Evolutionary conservation across 1,140 invertebrate genomes (phyloP).

Genomic region (Lerema accius): DNA sequence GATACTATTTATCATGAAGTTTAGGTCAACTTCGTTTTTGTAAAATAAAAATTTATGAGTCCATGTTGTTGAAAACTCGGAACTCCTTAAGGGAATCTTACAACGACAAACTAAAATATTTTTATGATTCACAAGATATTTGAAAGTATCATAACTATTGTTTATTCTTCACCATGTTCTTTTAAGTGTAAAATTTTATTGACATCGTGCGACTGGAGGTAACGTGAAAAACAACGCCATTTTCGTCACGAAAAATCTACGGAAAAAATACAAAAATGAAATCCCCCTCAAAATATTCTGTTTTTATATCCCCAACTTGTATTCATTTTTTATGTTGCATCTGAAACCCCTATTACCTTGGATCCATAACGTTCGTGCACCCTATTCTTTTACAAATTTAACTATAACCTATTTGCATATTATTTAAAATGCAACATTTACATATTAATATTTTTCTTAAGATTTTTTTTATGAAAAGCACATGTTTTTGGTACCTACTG

Average conservation of each 20-base stretch:
- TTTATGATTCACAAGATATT: not conserved
- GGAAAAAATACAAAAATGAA: slow-evolving; percentile 39
- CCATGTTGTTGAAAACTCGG: no score
- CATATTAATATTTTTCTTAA: no score
- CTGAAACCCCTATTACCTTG: slow-evolving; percentile 39
- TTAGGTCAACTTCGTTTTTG: no score
- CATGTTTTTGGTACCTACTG: no score
- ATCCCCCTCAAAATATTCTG: slow-evolving; percentile 32
- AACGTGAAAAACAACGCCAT: not conserved
- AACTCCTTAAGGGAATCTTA: no score
- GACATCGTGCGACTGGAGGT: not conserved
- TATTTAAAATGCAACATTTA: not conserved
- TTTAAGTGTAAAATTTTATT: slow-evolving; percentile 13
- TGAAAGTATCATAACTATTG: not conserved
- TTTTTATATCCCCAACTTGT: slow-evolving; percentile 38
- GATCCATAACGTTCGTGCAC: slow-evolving; percentile 42
- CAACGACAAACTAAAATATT: not conserved
- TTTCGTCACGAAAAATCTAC: not conserved
- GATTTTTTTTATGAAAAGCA: no score
- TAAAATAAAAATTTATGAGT: no score
- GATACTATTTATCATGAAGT: no score
- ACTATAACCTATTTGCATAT: slow-evolving; percentile 32
- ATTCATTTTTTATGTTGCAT: slow-evolving; percentile 40
- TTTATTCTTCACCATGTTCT: not conserved
- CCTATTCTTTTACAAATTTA: slow-evolving; percentile 42